Evolutionary conservation across 1,140 invertebrate genomes (phyloP), one percentile per base, ranked within the genome.

Genomic region (Adelges cooleyi): DNA sequence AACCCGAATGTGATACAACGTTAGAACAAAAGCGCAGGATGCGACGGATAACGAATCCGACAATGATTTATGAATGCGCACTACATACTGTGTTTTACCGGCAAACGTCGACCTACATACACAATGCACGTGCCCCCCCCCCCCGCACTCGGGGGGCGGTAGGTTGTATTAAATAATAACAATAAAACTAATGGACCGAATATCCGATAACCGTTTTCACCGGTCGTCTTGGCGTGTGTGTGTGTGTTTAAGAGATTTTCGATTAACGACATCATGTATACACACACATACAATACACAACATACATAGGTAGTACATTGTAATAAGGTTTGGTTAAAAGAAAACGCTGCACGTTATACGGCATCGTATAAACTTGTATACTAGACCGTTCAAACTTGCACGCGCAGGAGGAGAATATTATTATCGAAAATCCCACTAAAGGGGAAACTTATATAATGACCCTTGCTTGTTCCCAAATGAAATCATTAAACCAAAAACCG

Each of bases 181-280:
- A 48, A 62, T 46, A 62, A 62, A 62, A 44, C 40, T 46, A 62
- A 62, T 62, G 56, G 40, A 62, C 56, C 56, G 56, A 62, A 62
- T 46, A 62, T 62, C 56, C 56, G 56, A 62, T 62, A 62, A 62
- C 23, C 23, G 46, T 62, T 62, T 42, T 62, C 56, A 62, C 56
- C 56, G 56, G 23, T 62, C 40, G 42, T 33, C 56, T 17, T 36
- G 15, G 8, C 17, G 18, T 23, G 22, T 17, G 53, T n/a, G n/a
- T 33, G 29, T 33, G 29, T 33, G 5, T 33, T 33, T 33, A 33
- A n/a, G n/a, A n/a, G 25, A 62, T 46, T 18, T 11, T 62, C 56
- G 56, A 62, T 46, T 46, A 62, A 33, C 42, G 42, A 62, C 29
- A 33, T 6, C 29, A 33, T 33, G 29, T 33, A 11, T 33, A 33